Base-by-base conservation (phyloP, 1,140 invertebrate genomes). In the Mylabris phalerata region DNA sequence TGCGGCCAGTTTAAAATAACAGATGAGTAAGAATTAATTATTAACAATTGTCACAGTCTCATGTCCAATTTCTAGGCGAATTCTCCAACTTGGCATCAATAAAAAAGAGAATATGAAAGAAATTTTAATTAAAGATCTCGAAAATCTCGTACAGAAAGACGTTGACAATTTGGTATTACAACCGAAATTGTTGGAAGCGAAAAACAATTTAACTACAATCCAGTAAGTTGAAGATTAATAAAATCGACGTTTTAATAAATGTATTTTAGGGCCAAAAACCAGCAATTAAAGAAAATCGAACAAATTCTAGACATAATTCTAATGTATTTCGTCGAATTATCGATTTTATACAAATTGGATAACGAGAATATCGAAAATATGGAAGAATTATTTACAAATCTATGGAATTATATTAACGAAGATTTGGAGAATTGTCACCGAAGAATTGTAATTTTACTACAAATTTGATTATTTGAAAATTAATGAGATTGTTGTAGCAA, bases 381-480 rank as follows among this genome's bases (percentile, higher is more conserved):
- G 13, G 56, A 60, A 7, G 46, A 56, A 25, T 63, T 63, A 11
- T 60, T 60, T 44, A 50, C 39, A 49, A 55, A 58, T 57, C 44
- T 61, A 2, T n/a, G 41, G 7, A 40, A 55, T 7, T 65, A 67
- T 52, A 59, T 63, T 9, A 49, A 38, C 13, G 39, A 56, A 19
- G 59, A 65, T 48, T 41, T 67, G 11, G n/a, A 57, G 11, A 56
- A 41, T 9, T 65, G 55, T 43, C n/a, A 55, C n/a, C 9, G 9
- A 7, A 62, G 65, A 59, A 65, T 27, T n/a, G 65, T 67, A 55
- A 63, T 60, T 55, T 43, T 13, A n/a, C 9, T 27, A 27, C 11
- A 41, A 9, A 3, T n/a, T 13, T n/a, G 50, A n/a, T 27, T 46
- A n/a, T 55, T 9, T 32, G 2, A 55, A 25, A 46, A 32, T 38